Base-by-base conservation (phyloP, 2,113 vertebrate genomes). In the Hymenochirus boettgeri region DNA sequence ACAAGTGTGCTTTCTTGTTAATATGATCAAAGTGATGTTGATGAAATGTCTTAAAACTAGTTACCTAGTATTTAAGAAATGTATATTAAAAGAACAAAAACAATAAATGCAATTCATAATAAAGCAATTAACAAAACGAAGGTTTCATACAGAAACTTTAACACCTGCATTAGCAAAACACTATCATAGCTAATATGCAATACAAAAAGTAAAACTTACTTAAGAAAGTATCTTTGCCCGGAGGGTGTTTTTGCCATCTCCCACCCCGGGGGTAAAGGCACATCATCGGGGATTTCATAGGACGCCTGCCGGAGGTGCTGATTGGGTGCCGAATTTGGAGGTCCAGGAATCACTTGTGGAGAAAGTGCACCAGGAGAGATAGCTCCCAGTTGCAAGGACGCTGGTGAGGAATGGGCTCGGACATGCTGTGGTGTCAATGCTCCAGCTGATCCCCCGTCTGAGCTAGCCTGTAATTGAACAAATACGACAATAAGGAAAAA, bases 191-290 rank as follows among this genome's bases (percentile, higher is more conserved):
- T n/a, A n/a, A n/a, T n/a, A n/a, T n/a, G n/a, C n/a, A n/a, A n/a
- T n/a, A n/a, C n/a, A 42, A 42, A 42, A n/a, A 11, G n/a, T 2
- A 7, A 42, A 42, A 92, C 96, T 95, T 84, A 98, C 96, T 99
- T 99, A 71, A 99, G 88, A 69, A 98, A 99, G 85, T 99, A 99
- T 90, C 96, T 91, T 86, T 99, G 96, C 37, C 96, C 96, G 15
- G 96, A 97, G 12, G 90, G 74, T 0, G 96, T 99, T 82, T 99
- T 98, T 24, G 96, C 96, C 96, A 99, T 98, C 82, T 99, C 96
- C 96, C 96, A 98, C 3, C 95, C 96, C 0, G 92, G 88, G 2
- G 96, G 96, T 73, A 99, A 80, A 39, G 96, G 94, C 21, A 98
- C 80, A 12, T 99, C 96, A 21, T 99, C 96, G 0, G 95, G 90